Conservation (phyloP, 2,888 invertebrate species). For the Choreutis nemorana region DNA sequence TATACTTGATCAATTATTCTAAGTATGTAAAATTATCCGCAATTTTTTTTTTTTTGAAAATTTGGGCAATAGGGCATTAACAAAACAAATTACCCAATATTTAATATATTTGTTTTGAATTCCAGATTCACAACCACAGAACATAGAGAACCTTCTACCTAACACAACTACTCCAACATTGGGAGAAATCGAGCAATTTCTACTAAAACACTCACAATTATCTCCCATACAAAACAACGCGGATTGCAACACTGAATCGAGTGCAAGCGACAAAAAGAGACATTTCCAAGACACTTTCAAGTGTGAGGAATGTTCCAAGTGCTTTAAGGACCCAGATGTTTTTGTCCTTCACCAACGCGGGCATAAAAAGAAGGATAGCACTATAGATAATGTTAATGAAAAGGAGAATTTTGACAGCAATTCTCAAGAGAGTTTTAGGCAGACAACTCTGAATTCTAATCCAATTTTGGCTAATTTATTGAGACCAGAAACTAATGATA, state of each 20-base stretch:
- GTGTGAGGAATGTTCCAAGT: constrained; percentile 45
- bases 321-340: constrained; percentile 55
- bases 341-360: constrained; percentile 36
- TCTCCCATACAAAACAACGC: no score
- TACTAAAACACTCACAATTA: no score
- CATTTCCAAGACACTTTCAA: no score
- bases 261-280: no score
- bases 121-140: neutral
- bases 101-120: no score
- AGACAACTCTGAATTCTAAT: constrained; percentile 38
- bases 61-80: no score
- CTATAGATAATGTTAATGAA: constrained; percentile 12
- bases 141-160: neutral
- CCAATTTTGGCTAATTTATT: constrained; percentile 48
- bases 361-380: constrained; percentile 17
- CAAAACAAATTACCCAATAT: no score
- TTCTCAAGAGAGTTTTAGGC: constrained; percentile 9
- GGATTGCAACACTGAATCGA: no score
- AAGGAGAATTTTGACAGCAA: constrained; percentile 34
- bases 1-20: no score
- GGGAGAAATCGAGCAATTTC: neutral
- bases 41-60: no score
- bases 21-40: no score
- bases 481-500: constrained; percentile 17
- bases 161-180: neutral